Evolutionary conservation across 2,113 vertebrate species (phyloP).

Genomic region (Candoia aspera): DNA sequence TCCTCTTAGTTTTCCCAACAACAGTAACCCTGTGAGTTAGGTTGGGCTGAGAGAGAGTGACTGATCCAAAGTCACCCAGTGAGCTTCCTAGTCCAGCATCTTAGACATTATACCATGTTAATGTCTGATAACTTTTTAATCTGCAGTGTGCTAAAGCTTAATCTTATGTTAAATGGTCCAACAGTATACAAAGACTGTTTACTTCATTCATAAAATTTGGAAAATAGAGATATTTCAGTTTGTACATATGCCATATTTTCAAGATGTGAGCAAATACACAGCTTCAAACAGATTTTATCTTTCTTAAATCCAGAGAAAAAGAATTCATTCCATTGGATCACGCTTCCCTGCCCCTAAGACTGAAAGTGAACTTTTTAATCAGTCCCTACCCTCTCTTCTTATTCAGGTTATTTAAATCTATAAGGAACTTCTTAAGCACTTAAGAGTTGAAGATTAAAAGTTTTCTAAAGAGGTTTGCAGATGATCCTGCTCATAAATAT

Average conservation of each 20-base stretch:
- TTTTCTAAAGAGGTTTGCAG: background rate
- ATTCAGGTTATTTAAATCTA: slow-evolving; percentile 1
- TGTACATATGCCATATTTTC: background rate
- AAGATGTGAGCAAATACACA: background rate
- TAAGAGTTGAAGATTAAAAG: background rate
- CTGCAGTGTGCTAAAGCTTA: background rate
- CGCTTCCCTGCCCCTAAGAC: background rate
- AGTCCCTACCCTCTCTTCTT: background rate
- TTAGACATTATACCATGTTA: background rate
- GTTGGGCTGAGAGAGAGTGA: background rate
- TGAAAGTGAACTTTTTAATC: background rate
- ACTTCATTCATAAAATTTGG: background rate
- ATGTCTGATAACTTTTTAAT: background rate
- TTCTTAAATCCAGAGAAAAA: background rate
- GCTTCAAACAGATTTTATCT: background rate
- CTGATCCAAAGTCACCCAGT: background rate
- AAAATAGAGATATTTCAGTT: background rate
- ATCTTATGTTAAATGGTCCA: background rate
- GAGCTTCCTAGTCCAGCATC: background rate
- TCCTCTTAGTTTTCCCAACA: background rate
- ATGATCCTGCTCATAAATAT: background rate
- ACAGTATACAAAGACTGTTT: background rate
- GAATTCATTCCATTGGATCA: background rate
- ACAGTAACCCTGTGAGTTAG: background rate
- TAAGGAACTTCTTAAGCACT: background rate